A percentile compares a stretch with the other conserved stretches of the same genome.
phyloP scores from a whole-genome alignment of 2,888 invertebrate species.

The Microdon myrmicae region DNA sequence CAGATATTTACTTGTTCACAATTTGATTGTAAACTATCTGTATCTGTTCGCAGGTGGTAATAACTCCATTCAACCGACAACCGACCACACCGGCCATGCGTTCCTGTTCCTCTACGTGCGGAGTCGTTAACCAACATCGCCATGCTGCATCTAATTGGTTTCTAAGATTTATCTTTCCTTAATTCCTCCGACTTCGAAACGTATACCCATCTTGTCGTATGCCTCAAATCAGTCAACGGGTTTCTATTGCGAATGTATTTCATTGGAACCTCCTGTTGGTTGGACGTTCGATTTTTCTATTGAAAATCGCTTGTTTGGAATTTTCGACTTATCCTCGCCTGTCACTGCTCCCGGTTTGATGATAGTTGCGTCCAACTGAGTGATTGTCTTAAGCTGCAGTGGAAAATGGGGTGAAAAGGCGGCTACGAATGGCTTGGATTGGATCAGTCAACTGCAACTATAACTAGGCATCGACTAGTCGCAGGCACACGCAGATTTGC shows the following conservation, averaged over 20 bases:
- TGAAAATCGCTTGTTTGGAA: no score
- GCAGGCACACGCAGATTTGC: slow-evolving; percentile 34
- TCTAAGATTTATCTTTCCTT: slow-evolving; percentile 36
- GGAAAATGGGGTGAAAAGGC: slow-evolving; percentile 9
- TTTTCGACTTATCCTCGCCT: no score
- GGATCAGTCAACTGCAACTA: slow-evolving; percentile 46
- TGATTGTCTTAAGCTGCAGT: slow-evolving; percentile 44
- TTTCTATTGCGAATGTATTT: slow-evolving; percentile 15
- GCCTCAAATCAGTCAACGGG: slow-evolving; percentile 16
- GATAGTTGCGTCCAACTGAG: slow-evolving; percentile 43
- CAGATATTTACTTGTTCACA: slow-evolving; percentile 32
- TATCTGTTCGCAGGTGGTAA: slow-evolving; percentile 35
- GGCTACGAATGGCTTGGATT: slow-evolving; percentile 24
- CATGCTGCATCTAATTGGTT: slow-evolving; percentile 44
- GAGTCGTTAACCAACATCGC: slow-evolving; percentile 21
- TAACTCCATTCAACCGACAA: slow-evolving; percentile 41
- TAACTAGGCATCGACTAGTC: slow-evolving; percentile 11
- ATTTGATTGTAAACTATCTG: slow-evolving; percentile 40
- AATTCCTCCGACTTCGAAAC: slow-evolving; percentile 17
- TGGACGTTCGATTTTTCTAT: no score
- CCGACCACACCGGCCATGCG: no score
- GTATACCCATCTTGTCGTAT: slow-evolving; percentile 7
- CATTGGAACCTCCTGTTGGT: neutral
- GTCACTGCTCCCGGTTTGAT: slow-evolving; percentile 29
- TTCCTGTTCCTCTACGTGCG: no score